Conservation (phyloP, 2,888 invertebrate genomes). For the Tricholauxania praeusta region DNA sequence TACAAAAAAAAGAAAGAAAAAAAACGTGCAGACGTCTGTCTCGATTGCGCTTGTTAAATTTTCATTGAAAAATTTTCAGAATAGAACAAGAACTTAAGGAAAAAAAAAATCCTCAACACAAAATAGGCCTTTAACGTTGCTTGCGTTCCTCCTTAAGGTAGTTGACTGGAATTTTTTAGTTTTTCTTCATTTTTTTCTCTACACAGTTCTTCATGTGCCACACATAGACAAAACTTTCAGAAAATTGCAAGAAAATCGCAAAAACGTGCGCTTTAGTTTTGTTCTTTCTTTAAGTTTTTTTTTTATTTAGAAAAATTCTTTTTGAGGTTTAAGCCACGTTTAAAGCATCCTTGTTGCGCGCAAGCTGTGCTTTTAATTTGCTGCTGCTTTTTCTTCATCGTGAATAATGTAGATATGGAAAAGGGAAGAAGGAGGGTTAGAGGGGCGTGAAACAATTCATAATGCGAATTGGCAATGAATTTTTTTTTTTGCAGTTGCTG, state of each 20-base stretch:
- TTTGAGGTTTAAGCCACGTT: too few relatives aligned
- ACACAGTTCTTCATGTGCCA: constrained; percentile 23
- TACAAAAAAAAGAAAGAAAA: neutral
- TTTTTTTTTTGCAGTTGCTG: constrained; percentile 42
- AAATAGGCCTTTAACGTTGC: neutral
- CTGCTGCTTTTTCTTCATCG: constrained; percentile 37
- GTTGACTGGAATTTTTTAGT: neutral
- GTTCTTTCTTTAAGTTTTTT: constrained; percentile 20
- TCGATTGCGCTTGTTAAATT: constrained; percentile 25
- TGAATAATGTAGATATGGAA: neutral
- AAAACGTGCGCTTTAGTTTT: constrained; percentile 56
- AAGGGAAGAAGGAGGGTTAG: too few relatives aligned
- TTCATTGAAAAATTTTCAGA: constrained; percentile 27
- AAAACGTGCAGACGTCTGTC: constrained; percentile 28
- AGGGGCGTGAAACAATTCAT: too few relatives aligned
- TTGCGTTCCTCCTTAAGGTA: constrained; percentile 9
- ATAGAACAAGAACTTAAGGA: neutral
- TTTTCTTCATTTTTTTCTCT: neutral
- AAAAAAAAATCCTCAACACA: neutral
- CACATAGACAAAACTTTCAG: constrained; percentile 42
- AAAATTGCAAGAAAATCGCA: constrained; percentile 63
- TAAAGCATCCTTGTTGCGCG: too few relatives aligned
- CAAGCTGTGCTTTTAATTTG: constrained; percentile 31
- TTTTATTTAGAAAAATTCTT: neutral
- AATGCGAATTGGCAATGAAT: constrained; percentile 53